Base-by-base conservation (phyloP, 2,113 vertebrate species). In the Vidua chalybeata region DNA sequence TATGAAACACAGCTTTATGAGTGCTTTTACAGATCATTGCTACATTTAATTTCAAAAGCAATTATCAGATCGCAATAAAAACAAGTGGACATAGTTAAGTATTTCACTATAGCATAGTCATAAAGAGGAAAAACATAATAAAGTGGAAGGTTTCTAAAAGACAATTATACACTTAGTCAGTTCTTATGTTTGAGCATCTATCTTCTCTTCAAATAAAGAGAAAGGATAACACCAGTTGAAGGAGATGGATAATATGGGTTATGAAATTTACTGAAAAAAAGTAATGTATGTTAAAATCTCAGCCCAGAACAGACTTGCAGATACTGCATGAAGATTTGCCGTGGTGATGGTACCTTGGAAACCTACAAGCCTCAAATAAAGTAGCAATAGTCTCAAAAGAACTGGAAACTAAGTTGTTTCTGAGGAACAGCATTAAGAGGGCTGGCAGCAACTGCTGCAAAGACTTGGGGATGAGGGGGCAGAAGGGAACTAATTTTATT, bases 21-120 rank as follows among this genome's bases (percentile, higher is more conserved):
- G 45, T 68, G 56, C 46, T 87, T 89, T 96, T 64, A 76, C 73
- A 91, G 87, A 20, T 87, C 54, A 71, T 5, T 94, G 41, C 52
- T 61, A 64, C 45, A 64, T 81, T 81, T 94, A 61, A 92, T 91
- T 91, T 84, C 69, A 91, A 78, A 93, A 75, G 35, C 58, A 75
- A 49, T 73, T 74, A 48, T 19, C 75, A 79, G 10, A 14, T 13
- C 87, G 41, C 41, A 72, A 72, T 46, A 84, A 97, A 87, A 95
- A 87, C 49, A 92, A 84, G 67, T 33, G 69, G 84, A 91, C 64
- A 37, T 30, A 75, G 28, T 90, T 69, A 93, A 83, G 51, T 77
- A 83, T 84, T 94, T 91, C 81, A 78, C 45, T 82, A 19, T 30
- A 89, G 73, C 66, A 76, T 13, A 87, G 18, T 31, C 31, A 78